These are phyloP conservation scores for Rhamphomyia laevipes DNA, from an alignment of 2,888 invertebrate species.

Conservation along the genomic window DNA sequence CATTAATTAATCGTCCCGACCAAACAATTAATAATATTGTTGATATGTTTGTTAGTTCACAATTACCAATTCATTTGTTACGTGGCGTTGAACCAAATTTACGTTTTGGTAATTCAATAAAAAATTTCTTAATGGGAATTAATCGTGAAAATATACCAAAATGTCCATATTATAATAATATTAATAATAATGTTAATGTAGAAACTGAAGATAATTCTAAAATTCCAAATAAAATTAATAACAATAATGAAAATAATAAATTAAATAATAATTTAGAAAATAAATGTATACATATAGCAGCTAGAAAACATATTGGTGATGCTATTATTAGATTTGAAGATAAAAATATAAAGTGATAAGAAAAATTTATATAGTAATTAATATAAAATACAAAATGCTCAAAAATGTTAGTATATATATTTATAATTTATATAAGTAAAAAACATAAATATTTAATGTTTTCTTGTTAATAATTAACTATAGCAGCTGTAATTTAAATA, in stretches of 20 bases:
- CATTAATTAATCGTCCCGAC: slow-evolving; percentile 37
- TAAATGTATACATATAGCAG: slow-evolving; percentile 42
- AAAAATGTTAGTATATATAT: too few relatives aligned
- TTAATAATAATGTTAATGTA: slow-evolving; percentile 3
- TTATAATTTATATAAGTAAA: too few relatives aligned
- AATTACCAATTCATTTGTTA: slow-evolving; percentile 54
- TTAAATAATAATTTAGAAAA: slow-evolving; percentile 17
- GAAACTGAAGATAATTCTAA: not conserved
- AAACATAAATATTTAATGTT: too few relatives aligned
- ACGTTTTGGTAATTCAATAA: slow-evolving; percentile 40
- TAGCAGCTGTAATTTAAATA: too few relatives aligned
- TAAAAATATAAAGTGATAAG: slow-evolving; percentile 16
- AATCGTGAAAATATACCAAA: slow-evolving; percentile 18
- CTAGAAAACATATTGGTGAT: slow-evolving; percentile 39
- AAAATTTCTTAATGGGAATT: slow-evolving; percentile 24
- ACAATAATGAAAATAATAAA: slow-evolving; percentile 13
- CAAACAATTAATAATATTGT: slow-evolving; percentile 44
- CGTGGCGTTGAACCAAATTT: slow-evolving; percentile 73
- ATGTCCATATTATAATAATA: slow-evolving; percentile 16
- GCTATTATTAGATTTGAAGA: slow-evolving; percentile 36
- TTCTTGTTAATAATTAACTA: too few relatives aligned
- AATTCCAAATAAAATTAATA: slow-evolving; percentile 19
- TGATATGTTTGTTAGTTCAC: slow-evolving; percentile 56
- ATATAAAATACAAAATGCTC: too few relatives aligned
- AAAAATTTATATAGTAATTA: too few relatives aligned